Percentiles rank a stretch among this genome's conserved stretches.
Conservation (phyloP, 2,797 vertebrate genomes). For the Octomys mimax region DNA sequence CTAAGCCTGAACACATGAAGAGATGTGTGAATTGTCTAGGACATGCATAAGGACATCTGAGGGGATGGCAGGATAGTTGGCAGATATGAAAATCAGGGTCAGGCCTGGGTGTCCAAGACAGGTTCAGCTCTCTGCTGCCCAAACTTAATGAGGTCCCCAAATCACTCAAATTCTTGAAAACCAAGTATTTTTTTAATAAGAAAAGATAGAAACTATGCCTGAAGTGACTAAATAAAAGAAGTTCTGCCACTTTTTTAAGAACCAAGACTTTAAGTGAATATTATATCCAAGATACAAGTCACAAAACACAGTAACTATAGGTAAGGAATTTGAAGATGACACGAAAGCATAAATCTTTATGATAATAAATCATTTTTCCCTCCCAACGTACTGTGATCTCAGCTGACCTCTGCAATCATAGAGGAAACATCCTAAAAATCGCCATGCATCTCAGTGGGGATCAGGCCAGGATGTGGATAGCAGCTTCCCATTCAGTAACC, state of each 20-base stretch:
- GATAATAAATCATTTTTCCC: slow-evolving; percentile 30
- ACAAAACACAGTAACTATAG: not conserved
- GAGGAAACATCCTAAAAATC: slow-evolving; percentile 46
- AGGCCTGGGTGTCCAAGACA: not conserved
- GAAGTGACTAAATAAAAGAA: slow-evolving; percentile 32
- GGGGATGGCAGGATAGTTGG: not conserved
- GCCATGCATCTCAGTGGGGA: not conserved
- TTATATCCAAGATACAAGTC: not conserved
- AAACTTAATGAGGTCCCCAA: not conserved
- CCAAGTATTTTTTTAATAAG: slow-evolving; percentile 9
- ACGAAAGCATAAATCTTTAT: slow-evolving; percentile 34
- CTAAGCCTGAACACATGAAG: not conserved
- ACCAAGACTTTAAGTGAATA: not conserved
- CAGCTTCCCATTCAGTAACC: not conserved
- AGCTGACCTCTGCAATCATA: slow-evolving; percentile 59
- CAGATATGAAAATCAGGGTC: slow-evolving; percentile 6
- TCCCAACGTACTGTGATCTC: slow-evolving; percentile 1
- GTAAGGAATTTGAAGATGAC: slow-evolving; percentile 45
- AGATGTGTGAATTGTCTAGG: not conserved
- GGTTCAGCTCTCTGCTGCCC: not conserved
- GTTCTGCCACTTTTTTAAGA: slow-evolving; percentile 23
- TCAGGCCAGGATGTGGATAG: not conserved
- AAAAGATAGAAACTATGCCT: not conserved
- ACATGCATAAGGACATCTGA: slow-evolving; percentile 1
- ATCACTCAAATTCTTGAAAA: slow-evolving; percentile 5